Percentiles rank a stretch among this genome's conserved stretches.
These are phyloP conservation scores for Geopemphigus sp. DNA, from an alignment of 1,140 invertebrate species.

Conservation along the genomic window DNA sequence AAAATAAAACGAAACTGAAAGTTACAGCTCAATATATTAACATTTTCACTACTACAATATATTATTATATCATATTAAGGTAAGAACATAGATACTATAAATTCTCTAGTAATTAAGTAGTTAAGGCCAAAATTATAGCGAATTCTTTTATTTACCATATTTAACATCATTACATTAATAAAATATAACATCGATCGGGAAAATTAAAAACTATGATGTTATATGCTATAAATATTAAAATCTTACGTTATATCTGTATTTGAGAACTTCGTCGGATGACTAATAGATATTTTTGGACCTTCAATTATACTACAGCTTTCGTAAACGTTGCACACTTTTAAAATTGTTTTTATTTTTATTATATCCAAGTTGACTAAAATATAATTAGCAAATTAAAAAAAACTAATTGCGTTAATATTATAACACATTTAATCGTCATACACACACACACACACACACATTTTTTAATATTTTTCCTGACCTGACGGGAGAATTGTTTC, in stretches of 20 bases:
- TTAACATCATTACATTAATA: too few species aligned
- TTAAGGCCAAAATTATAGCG: too few species aligned
- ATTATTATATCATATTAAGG: too few species aligned
- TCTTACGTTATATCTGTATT: constrained; percentile 22
- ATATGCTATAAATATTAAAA: too few species aligned
- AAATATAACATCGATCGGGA: too few species aligned
- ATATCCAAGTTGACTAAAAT: not conserved
- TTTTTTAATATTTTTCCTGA: not conserved
- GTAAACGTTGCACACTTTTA: constrained; percentile 34
- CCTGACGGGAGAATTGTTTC: constrained; percentile 29
- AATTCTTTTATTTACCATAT: too few species aligned
- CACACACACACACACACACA: not conserved
- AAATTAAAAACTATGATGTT: too few species aligned
- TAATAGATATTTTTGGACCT: constrained; percentile 15
- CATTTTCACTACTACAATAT: too few species aligned
- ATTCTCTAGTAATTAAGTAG: too few species aligned
- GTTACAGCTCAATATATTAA: too few species aligned
- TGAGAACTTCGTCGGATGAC: not conserved
- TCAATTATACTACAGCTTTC: constrained; percentile 35
- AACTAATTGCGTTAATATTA: not conserved
- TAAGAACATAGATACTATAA: too few species aligned
- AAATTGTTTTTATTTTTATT: constrained; percentile 9
- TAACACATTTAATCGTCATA: not conserved
- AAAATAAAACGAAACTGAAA: too few species aligned
- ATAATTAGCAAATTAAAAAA: not conserved